phyloP scores from a whole-genome alignment of 2,888 invertebrate species.

The Cheilosia variabilis region DNA sequence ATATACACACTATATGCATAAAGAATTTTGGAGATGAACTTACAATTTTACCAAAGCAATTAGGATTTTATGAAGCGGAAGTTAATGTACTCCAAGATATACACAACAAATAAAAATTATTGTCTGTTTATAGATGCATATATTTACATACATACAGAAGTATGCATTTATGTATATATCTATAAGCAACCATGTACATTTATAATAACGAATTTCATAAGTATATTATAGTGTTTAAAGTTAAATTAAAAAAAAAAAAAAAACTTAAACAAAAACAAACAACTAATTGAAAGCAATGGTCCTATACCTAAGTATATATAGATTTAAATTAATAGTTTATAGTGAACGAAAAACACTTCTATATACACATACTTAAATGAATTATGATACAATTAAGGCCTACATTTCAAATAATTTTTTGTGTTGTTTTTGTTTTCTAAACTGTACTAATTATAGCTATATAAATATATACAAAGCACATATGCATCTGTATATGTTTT shows the following conservation, averaged over 20 bases:
- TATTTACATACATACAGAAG: constrained; percentile 17
- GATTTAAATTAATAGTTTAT: constrained; percentile 60
- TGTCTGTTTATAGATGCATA: constrained; percentile 37
- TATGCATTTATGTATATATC: constrained; percentile 29
- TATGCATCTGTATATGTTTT: constrained; percentile 74
- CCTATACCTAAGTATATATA: constrained; percentile 72
- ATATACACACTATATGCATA: constrained; percentile 17
- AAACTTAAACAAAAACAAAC: constrained; percentile 31
- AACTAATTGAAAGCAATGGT: constrained; percentile 74
- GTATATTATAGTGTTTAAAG: constrained; percentile 51
- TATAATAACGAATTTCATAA: constrained; percentile 66
- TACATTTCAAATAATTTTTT: constrained; percentile 67
- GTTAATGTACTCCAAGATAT: constrained; percentile 43
- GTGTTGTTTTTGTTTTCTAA: constrained; percentile 57
- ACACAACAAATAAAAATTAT: constrained; percentile 28
- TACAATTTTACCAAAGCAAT: constrained; percentile 67
- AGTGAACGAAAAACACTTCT: constrained; percentile 36
- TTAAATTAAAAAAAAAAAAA: constrained; percentile 13
- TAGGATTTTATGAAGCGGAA: constrained; percentile 48
- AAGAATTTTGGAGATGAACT: constrained; percentile 67
- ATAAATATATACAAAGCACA: constrained; percentile 71
- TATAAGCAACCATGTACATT: constrained; percentile 30
- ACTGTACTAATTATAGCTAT: constrained; percentile 64
- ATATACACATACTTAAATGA: constrained; percentile 54
- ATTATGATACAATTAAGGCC: constrained; percentile 68